Evolutionary conservation across 2,797 vertebrate species (phyloP), one percentile per base, ranked within the genome.

Genomic region (Tympanoctomys barrerae): DNA sequence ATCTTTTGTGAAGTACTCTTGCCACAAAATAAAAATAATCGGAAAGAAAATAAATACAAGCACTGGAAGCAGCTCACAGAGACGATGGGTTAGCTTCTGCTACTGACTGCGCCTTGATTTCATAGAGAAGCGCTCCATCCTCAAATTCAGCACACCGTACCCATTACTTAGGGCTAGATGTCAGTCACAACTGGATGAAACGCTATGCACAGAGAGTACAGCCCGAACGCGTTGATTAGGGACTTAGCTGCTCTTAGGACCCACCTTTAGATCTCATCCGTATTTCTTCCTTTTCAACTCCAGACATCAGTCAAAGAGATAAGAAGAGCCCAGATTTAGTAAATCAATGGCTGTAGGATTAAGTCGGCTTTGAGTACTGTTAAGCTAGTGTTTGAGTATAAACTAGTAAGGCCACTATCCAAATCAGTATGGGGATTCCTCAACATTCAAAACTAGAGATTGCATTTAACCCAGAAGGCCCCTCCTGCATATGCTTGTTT

Each of bases 301-400:
- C 5, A n/a, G 89, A 39, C 82, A n/a, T 79, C 61, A 61, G 36
- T 64, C 6, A 49, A 52, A 75, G 5, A 8, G 8, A 3, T 62
- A 73, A 42, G 57, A 81, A 39, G 11, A 88, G 10, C n/a, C 39
- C 19, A 33, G 7, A 31, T 10, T 4, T 31, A 85, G 62, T 39
- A 84, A 85, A 86, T 66, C 62, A 70, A 7, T 26, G 42, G 10
- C 46, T 52, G 52, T 57, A 64, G 39, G 31, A 77, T 66, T n/a
- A 90, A 80, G 16, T 81, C 57, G 70, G 22, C 91, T 91, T 91
- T 93, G 14, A 68, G 4, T 90, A 31, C 85, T 89, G 83, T 84
- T 57, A 92, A 94, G 64, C 9, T 12, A 81, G 19, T 88, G 92
- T 31, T 75, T 93, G 10, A 42, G 39, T 42, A 73, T 42, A 42